Conservation (phyloP, 2,113 vertebrate species). For the Melanerpes aurifrons region DNA sequence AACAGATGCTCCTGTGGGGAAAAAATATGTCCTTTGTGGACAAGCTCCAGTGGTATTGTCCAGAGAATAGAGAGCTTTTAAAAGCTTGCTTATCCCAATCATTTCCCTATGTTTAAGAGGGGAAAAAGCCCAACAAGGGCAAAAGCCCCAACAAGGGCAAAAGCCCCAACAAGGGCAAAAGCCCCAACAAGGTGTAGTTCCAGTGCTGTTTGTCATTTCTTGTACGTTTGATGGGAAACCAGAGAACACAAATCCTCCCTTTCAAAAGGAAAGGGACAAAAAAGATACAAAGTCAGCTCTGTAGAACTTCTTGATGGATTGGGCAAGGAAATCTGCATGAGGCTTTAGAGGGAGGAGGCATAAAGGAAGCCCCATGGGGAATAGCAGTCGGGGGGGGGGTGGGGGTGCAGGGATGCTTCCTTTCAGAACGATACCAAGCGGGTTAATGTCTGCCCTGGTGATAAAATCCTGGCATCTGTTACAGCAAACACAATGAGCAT, state of each 20-base stretch:
- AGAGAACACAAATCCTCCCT: neutral
- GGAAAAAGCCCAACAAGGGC: neutral
- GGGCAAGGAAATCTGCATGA: slow-evolving; percentile 27
- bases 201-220: neutral
- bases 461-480: slow-evolving; percentile 76
- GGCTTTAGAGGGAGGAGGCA: slow-evolving; percentile 20
- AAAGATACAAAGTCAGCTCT: neutral
- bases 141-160: too few relatives aligned
- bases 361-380: slow-evolving; percentile 12
- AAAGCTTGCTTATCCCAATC: neutral
- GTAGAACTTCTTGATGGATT: slow-evolving; percentile 9
- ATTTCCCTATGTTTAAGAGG: neutral
- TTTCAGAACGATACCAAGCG: slow-evolving; percentile 64
- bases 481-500: slow-evolving; percentile 74
- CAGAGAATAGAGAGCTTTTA: neutral
- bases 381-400: slow-evolving; percentile 14
- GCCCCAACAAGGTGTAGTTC: neutral
- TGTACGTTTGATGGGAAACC: neutral
- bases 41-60: neutral
- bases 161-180: too few relatives aligned
- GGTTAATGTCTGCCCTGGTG: slow-evolving; percentile 73
- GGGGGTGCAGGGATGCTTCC: slow-evolving; percentile 44
- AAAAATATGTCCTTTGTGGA: neutral
- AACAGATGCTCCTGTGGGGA: neutral
- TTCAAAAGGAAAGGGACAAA: neutral